phyloP scores from a whole-genome alignment of 2,888 invertebrate species.

The Pherbina coryleti region DNA sequence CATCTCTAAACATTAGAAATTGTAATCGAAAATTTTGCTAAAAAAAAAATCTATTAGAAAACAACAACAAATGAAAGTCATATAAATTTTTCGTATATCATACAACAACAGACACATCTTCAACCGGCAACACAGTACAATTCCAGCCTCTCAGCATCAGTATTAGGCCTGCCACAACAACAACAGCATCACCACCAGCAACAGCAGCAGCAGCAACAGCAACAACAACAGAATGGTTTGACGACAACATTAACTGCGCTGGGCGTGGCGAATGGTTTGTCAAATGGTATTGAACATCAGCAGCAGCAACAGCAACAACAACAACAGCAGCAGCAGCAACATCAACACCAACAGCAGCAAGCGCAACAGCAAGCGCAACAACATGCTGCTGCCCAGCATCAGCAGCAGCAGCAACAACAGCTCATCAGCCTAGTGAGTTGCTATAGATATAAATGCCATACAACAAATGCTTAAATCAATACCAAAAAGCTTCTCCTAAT shows the following conservation, averaged over 20 bases:
- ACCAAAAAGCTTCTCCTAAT: not conserved
- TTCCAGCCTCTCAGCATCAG: conserved; percentile 49
- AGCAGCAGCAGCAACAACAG: conserved; percentile 52
- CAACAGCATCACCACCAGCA: conserved; percentile 45
- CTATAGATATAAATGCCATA: conserved; percentile 16
- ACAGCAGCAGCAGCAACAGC: conserved; percentile 43
- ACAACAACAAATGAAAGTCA: conserved; percentile 54
- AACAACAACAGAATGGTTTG: conserved; percentile 44
- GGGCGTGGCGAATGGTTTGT: conserved; percentile 54
- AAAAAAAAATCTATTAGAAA: not conserved
- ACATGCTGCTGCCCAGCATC: conserved; percentile 36
- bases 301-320: conserved; percentile 55
- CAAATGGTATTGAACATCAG: conserved; percentile 60
- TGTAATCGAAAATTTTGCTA: conserved; percentile 16
- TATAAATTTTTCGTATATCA: conserved; percentile 48
- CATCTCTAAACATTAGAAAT: conserved; percentile 19
- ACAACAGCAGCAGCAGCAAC: conserved; percentile 52
- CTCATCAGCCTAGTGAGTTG: conserved; percentile 69
- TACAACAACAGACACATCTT: conserved; percentile 58
- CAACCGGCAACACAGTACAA: conserved; percentile 54
- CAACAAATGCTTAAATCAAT: not conserved
- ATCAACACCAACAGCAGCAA: conserved; percentile 47
- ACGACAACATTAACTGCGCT: conserved; percentile 53
- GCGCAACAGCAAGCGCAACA: conserved; percentile 50
- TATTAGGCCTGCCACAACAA: conserved; percentile 52